A percentile compares a stretch with the other conserved stretches of the same genome.
These are phyloP conservation scores for Bubo scandiacus DNA, from an alignment of 2,113 vertebrate species.

Conservation along the genomic window DNA sequence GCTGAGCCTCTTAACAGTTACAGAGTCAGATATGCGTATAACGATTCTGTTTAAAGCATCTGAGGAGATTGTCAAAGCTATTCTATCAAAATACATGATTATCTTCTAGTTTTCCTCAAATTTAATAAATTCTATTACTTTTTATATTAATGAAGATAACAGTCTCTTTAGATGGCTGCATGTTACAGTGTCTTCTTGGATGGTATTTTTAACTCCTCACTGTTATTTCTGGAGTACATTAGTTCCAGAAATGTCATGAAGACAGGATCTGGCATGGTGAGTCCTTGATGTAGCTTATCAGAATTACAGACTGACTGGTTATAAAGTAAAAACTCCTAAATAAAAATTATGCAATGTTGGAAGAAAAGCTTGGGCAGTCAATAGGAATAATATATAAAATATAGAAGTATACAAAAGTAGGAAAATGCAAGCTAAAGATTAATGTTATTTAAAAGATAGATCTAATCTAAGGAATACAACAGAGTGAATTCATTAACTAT, in stretches of 20 bases:
- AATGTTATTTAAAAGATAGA: neutral
- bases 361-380: neutral
- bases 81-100: neutral
- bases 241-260: neutral
- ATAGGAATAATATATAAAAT: neutral
- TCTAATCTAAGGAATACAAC: neutral
- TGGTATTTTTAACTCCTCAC: neutral
- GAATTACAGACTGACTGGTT: neutral
- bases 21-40: neutral
- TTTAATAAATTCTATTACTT: neutral
- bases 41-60: slow-evolving; percentile 11
- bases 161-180: neutral
- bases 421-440: neutral
- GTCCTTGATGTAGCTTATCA: neutral
- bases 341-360: neutral
- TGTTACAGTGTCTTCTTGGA: neutral
- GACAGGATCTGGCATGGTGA: neutral
- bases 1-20: neutral
- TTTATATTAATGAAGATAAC: neutral
- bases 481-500: neutral
- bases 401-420: neutral
- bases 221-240: neutral
- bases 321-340: neutral
- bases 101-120: neutral
- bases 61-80: slow-evolving; percentile 19